These are phyloP conservation scores for Adrianichthys oophorus DNA, from an alignment of 2,797 vertebrate genomes.

Conservation along the genomic window DNA sequence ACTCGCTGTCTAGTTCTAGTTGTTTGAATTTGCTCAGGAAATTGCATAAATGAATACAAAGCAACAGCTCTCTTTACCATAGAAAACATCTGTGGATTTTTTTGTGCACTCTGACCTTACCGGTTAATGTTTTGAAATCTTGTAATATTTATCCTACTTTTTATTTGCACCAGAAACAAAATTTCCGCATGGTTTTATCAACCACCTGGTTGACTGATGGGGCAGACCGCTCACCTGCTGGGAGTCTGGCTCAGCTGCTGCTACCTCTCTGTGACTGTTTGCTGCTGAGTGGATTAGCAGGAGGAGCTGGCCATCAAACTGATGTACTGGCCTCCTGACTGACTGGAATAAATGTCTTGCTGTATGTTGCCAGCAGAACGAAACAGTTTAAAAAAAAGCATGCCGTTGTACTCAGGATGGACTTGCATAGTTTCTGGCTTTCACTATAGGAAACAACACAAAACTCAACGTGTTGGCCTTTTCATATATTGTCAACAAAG, in stretches of 20 bases:
- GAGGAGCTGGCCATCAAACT: slow-evolving; percentile 21
- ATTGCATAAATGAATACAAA: too few relatives aligned
- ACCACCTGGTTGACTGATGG: slow-evolving; percentile 4
- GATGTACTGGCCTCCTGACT: slow-evolving; percentile 26
- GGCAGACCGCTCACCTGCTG: slow-evolving; percentile 30
- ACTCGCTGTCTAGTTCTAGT: too few relatives aligned
- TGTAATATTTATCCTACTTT: background rate
- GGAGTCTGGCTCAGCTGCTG: slow-evolving; percentile 7
- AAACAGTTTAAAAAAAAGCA: too few relatives aligned
- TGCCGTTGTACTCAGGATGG: too few relatives aligned
- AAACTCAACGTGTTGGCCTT: background rate
- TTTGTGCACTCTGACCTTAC: background rate
- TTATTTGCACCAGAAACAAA: background rate
- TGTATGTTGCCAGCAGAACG: slow-evolving; percentile 2
- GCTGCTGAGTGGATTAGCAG: slow-evolving; percentile 53
- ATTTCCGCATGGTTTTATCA: background rate
- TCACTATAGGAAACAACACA: background rate
- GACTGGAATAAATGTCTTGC: slow-evolving; percentile 37
- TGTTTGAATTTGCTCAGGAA: too few relatives aligned
- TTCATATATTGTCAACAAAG: too few relatives aligned
- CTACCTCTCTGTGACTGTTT: slow-evolving; percentile 19
- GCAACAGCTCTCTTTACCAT: background rate
- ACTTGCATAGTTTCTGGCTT: background rate
- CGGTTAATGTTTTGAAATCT: background rate
- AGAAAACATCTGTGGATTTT: slow-evolving; percentile 1